Conservation (phyloP, 2,113 vertebrate genomes). For the Phycodurus eques region DNA sequence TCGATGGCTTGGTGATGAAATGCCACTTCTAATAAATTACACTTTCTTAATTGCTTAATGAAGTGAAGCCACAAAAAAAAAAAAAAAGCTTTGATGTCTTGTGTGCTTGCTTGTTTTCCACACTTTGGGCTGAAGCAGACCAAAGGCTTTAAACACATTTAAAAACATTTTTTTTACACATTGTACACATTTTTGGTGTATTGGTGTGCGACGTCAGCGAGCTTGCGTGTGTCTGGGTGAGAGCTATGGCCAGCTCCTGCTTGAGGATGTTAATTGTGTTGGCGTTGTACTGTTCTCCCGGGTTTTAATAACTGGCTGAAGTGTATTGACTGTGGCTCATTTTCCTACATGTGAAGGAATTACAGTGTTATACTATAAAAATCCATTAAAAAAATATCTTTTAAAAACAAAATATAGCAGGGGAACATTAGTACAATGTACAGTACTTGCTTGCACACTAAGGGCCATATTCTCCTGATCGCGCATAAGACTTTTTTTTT, state of each 20-base stretch:
- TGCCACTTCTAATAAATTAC: not conserved
- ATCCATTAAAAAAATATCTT: no score
- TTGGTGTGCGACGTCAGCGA: not conserved
- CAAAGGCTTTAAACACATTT: not conserved
- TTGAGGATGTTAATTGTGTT: not conserved
- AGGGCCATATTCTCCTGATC: no score
- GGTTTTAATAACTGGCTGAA: no score
- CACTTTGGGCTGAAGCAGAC: not conserved
- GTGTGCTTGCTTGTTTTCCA: no score
- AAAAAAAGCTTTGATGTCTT: no score
- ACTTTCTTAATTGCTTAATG: not conserved
- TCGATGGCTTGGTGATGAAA: not conserved
- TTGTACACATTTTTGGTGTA: not conserved
- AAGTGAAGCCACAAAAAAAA: not conserved
- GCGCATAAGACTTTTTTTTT: no score
- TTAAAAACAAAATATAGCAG: no score
- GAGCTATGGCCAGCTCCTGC: not conserved
- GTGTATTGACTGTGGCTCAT: not conserved
- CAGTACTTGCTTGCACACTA: no score
- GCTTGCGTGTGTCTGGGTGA: not conserved
- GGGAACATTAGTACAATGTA: no score
- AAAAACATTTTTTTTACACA: not conserved
- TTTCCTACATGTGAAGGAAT: not conserved
- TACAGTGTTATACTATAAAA: not conserved
- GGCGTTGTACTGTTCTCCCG: no score